Base-by-base conservation (phyloP, 2,797 vertebrate genomes). In the Eospalax fontanierii region DNA sequence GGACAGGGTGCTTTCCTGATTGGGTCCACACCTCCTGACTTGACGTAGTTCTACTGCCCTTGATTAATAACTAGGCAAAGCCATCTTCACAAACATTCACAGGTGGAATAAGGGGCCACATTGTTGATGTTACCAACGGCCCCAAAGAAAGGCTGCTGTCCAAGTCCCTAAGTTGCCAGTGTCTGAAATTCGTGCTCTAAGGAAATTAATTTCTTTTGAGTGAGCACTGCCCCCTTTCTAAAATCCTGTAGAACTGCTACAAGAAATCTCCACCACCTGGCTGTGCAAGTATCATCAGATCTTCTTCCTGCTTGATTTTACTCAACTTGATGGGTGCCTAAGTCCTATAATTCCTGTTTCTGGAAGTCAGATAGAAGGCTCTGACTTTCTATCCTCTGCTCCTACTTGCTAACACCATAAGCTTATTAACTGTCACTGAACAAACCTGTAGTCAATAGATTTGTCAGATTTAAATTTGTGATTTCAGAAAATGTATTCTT, bases 181-280 rank as follows among this genome's bases (percentile, higher is more conserved):
- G 40, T 94, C 38, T 84, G 75, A 93, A 90, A 91, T 73, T 82
- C 40, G 63, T 87, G 38, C 63, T 90, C 73, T 54, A 96, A 89
- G 57, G 79, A 87, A 96, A 83, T 80, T 75, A 24, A n/a, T 90
- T 94, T 95, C 28, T 85, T 78, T 78, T 61, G 91, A 85, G 88
- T 95, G 91, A 96, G 95, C 93, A 97, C 91, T 95, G 96, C 96
- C 94, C 96, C 95, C 96, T 97, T 93, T 94, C 97, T 97, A 82
- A 91, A 94, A 91, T 66, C 81, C 57, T 66, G 86, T 38, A 89
- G 97, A 97, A 97, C 68, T 97, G 84, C 95, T 75, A 95, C n/a
- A 2, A 12, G 74, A 74, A 78, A 89, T 85, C 50, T 50, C 68
- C 70, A 46, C 68, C 74, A 80, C n/a, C 46, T 90, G 54, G 65